Conservation (phyloP, 2,113 vertebrate genomes). For the Noctilio leporinus region DNA sequence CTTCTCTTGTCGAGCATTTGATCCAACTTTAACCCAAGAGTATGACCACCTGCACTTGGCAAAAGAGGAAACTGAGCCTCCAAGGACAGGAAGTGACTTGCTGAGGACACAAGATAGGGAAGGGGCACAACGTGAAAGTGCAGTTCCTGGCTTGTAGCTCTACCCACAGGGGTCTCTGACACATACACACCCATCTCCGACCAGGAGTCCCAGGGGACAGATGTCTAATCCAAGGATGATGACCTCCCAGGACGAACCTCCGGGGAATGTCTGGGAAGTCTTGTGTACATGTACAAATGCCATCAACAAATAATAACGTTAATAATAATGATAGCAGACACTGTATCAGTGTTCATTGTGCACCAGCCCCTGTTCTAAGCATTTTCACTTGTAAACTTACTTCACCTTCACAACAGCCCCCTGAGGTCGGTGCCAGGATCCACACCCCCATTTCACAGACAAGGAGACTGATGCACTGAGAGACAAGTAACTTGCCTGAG, state of each 20-base stretch:
- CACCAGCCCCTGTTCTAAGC: not conserved
- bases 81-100: not conserved
- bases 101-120: not conserved
- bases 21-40: not conserved
- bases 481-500: not conserved
- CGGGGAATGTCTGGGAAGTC: not conserved
- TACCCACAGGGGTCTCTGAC: not conserved
- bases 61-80: not conserved
- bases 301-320: not conserved
- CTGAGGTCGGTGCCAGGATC: no score
- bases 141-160: not conserved
- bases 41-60: not conserved
- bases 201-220: not conserved
- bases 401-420: not conserved
- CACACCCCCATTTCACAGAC: not conserved
- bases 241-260: not conserved
- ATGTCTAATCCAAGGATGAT: not conserved
- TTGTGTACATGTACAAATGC: not conserved
- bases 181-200: no score
- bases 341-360: not conserved
- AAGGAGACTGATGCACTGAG: not conserved
- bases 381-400: no score
- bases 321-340: not conserved
- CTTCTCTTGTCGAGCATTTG: not conserved
- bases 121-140: not conserved